A percentile compares a stretch with the other conserved stretches of the same genome.
Conservation (phyloP, 2,113 vertebrate genomes). For the Motacilla alba region DNA sequence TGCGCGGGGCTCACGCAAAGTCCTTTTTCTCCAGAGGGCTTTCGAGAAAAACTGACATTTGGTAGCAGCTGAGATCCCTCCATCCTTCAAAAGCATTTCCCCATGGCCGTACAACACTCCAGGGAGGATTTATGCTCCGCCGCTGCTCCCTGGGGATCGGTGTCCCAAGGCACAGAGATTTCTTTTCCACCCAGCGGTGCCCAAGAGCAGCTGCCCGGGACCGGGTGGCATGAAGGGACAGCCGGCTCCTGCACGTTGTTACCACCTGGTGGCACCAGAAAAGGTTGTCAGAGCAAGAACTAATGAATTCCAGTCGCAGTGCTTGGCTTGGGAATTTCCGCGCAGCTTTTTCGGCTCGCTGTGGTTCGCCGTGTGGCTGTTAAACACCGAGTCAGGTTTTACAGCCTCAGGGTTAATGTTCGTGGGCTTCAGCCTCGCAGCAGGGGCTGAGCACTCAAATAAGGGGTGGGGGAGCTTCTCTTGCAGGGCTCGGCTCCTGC, state of each 20-base stretch:
- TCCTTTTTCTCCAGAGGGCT: not conserved
- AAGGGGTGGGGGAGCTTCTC: not conserved
- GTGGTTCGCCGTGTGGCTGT: not conserved
- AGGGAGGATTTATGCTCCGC: not conserved
- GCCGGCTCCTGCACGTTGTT: not conserved
- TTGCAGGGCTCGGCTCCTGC: not conserved
- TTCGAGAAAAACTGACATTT: not conserved
- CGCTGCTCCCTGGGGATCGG: not conserved
- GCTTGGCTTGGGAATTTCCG: not conserved
- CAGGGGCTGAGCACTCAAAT: not conserved
- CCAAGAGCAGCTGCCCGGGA: not conserved
- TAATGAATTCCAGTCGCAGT: slow-evolving; percentile 2
- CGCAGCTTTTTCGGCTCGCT: not conserved
- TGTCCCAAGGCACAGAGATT: not conserved
- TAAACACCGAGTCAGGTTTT: not conserved
- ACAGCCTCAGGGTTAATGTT: not conserved
- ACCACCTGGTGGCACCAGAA: slow-evolving; percentile 61
- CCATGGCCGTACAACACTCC: rapidly evolving
- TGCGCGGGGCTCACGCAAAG: rapidly evolving
- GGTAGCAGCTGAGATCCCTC: not conserved
- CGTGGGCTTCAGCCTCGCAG: not conserved
- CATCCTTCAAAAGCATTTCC: not conserved
- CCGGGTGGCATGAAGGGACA: not conserved
- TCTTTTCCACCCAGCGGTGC: not conserved
- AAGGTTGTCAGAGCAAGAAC: not conserved